Evolutionary conservation across 2,113 vertebrate genomes (phyloP).

Genomic region (Petroica traversi): DNA sequence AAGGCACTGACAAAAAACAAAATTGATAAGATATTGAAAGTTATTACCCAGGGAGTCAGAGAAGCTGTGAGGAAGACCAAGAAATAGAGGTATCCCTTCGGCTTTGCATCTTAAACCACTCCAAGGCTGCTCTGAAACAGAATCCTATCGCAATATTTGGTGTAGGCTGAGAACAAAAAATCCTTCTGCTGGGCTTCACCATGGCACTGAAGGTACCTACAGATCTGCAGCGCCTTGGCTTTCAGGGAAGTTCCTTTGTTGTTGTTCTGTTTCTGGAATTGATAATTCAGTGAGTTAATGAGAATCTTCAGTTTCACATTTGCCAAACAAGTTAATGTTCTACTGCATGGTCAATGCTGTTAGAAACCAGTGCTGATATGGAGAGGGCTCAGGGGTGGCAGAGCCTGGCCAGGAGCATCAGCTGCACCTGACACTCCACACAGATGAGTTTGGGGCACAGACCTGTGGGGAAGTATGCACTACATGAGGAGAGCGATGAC

Average conservation of each 20-base stretch:
- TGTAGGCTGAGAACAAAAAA: not conserved
- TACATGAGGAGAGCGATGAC: accelerated
- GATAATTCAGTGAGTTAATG: not conserved
- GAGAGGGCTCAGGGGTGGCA: not conserved
- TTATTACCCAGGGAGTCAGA: not conserved
- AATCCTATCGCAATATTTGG: not conserved
- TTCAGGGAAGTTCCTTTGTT: not conserved
- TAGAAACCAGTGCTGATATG: not conserved
- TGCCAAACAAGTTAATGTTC: not conserved
- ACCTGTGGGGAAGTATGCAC: not conserved
- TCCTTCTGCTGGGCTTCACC: not conserved
- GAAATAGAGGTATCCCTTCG: not conserved
- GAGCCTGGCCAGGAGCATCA: not conserved
- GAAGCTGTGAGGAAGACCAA: accelerated
- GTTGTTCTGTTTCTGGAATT: not conserved
- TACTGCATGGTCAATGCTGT: not conserved
- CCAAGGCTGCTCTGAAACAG: not conserved
- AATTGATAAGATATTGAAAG: not conserved
- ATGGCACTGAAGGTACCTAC: not conserved
- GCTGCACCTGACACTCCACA: not conserved
- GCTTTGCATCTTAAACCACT: not conserved
- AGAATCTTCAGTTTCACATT: not conserved
- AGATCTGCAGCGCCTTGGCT: not conserved
- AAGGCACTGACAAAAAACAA: not conserved
- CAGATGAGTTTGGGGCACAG: not conserved